Conservation (phyloP, 2,888 invertebrate species). For the Amphipoea oculea region DNA sequence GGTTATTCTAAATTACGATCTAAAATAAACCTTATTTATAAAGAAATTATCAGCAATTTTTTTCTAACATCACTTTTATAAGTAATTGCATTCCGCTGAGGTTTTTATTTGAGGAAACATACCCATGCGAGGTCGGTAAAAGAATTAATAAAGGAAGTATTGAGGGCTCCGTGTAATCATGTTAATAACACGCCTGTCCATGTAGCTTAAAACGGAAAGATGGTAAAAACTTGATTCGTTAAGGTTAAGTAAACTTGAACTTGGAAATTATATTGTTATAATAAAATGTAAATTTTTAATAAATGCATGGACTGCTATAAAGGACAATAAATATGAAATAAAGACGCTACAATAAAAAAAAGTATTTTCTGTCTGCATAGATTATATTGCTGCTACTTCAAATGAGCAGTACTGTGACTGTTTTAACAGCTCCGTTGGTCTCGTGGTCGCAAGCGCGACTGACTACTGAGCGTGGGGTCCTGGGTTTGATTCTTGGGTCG, state of each 20-base stretch:
- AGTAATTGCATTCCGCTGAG: constrained; percentile 53
- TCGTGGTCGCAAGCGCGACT: too few relatives aligned
- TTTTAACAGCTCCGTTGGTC: too few relatives aligned
- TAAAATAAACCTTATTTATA: background rate
- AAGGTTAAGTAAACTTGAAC: constrained; percentile 33
- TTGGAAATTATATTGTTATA: constrained; percentile 13
- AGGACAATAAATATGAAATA: too few relatives aligned
- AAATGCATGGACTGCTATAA: background rate
- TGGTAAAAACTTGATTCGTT: constrained; percentile 40
- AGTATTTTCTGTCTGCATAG: background rate
- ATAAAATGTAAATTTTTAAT: background rate
- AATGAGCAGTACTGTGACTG: background rate
- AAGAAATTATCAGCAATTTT: constrained; percentile 24
- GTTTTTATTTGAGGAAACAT: constrained; percentile 71
- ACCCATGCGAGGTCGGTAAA: constrained; percentile 68
- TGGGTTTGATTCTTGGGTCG: too few relatives aligned
- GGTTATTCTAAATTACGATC: background rate
- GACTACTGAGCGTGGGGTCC: too few relatives aligned
- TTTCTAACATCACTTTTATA: constrained; percentile 40
- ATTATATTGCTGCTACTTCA: background rate
- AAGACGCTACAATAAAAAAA: background rate
- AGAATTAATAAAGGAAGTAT: constrained; percentile 75
- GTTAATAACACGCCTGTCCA: constrained; percentile 66
- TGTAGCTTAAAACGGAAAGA: constrained; percentile 52
- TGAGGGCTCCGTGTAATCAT: constrained; percentile 67